Evolutionary conservation across 2,113 vertebrate species (phyloP).

Genomic region (Erythrocercus mccallii): DNA sequence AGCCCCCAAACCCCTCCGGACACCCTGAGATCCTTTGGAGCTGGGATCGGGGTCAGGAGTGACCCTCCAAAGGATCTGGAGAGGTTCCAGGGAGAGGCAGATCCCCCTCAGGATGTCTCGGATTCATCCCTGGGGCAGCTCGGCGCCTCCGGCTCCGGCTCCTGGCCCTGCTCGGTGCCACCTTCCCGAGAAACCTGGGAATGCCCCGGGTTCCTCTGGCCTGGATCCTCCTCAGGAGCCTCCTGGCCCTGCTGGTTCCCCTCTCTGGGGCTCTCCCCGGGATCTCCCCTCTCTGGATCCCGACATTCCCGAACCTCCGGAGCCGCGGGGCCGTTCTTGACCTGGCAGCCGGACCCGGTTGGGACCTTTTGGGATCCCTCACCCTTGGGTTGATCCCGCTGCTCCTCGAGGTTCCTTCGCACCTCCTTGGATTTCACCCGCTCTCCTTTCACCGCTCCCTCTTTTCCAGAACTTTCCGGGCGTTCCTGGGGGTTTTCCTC

Average conservation of each 20-base stretch:
- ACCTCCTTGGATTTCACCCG: background rate
- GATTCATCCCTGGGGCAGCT: background rate
- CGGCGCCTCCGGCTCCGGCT: background rate
- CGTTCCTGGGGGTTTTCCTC: too few relatives aligned
- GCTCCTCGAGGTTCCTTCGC: background rate
- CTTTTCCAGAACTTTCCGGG: rapidly evolving
- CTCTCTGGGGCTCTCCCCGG: background rate
- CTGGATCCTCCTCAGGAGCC: background rate
- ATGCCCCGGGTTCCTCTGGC: background rate
- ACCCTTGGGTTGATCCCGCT: background rate
- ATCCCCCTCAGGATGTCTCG: background rate
- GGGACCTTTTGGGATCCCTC: background rate
- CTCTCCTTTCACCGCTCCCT: rapidly evolving
- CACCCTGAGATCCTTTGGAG: background rate
- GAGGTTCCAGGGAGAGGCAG: background rate
- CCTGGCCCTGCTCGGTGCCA: background rate
- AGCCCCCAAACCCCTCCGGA: background rate
- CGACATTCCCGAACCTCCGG: background rate
- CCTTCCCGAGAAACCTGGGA: background rate
- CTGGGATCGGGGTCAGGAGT: background rate
- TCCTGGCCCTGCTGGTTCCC: background rate
- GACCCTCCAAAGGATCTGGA: background rate
- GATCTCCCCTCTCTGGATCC: background rate
- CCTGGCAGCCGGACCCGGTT: background rate
- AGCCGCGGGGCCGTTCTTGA: background rate